Evolutionary conservation across 1,140 invertebrate genomes (phyloP).

Genomic region (Macrobrachium nipponense): DNA sequence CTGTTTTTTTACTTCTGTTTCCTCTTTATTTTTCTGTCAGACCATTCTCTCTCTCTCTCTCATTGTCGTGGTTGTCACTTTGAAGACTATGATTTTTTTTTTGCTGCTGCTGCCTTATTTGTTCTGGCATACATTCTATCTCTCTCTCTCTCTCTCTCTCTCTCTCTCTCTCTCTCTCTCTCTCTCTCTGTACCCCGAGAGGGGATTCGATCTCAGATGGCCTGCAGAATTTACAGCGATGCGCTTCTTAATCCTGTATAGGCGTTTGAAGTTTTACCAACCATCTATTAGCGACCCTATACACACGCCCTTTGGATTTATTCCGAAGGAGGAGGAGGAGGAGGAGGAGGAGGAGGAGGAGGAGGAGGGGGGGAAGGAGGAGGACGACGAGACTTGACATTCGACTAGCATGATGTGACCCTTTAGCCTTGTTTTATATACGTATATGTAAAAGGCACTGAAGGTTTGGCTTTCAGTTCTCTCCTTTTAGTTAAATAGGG

Average conservation of each 20-base stretch:
- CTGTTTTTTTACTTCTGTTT: neutral
- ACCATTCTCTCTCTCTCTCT: neutral
- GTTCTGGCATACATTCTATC: no score
- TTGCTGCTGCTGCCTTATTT: neutral
- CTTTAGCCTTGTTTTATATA: neutral
- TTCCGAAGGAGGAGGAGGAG: neutral
- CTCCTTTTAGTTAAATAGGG: no score
- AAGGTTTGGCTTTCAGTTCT: no score
- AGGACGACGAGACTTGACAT: no score
- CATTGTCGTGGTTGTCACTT: no score
- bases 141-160: neutral
- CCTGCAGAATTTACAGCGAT: conserved; percentile 9
- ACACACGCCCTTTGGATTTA: conserved; percentile 28
- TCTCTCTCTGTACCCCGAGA: neutral
- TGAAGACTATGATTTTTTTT: no score
- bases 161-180: neutral
- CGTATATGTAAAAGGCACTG: no score
- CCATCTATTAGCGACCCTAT: conserved; percentile 43
- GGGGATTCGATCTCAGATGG: neutral
- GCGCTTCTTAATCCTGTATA: conserved; percentile 16
- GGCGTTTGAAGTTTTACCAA: conserved; percentile 40
- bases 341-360: neutral
- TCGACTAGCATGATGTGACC: neutral
- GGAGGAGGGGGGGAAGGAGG: no score
- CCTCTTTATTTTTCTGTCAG: neutral